Evolutionary conservation across 2,888 invertebrate genomes (phyloP).

Genomic region (Carcina quercana): DNA sequence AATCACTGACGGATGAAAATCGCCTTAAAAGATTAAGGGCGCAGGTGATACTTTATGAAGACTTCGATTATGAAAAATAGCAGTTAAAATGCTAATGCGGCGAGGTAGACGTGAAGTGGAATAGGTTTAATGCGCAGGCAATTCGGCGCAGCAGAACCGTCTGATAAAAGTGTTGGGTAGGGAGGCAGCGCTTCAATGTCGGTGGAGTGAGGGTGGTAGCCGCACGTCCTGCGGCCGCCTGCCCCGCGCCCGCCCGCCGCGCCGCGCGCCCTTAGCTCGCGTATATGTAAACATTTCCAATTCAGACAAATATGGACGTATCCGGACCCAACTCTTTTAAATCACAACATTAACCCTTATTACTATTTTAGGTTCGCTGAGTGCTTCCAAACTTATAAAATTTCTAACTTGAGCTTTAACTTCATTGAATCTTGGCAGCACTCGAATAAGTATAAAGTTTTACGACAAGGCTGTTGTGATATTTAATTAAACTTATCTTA

Average conservation of each 20-base stretch:
- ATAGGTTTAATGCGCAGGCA: slow-evolving; percentile 37
- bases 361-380: neutral
- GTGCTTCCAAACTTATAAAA: neutral
- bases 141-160: slow-evolving; percentile 22
- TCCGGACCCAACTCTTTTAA: no score
- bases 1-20: no score
- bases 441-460: no score
- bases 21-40: no score
- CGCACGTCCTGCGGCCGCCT: neutral
- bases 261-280: neutral
- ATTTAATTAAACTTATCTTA: no score
- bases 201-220: slow-evolving; percentile 7
- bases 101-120: slow-evolving; percentile 19
- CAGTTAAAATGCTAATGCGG: slow-evolving; percentile 15
- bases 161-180: slow-evolving; percentile 22
- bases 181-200: slow-evolving; percentile 13
- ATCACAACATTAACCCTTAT: neutral
- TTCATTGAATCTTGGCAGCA: no score
- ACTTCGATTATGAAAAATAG: slow-evolving; percentile 9
- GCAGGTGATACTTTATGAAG: no score
- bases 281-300: slow-evolving; percentile 1
- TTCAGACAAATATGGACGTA: no score
- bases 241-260: neutral
- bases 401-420: neutral
- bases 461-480: no score